Evolutionary conservation across 2,113 vertebrate species (phyloP), one percentile per base, ranked within the genome.

Genomic region (Salvelinus alpinus): DNA sequence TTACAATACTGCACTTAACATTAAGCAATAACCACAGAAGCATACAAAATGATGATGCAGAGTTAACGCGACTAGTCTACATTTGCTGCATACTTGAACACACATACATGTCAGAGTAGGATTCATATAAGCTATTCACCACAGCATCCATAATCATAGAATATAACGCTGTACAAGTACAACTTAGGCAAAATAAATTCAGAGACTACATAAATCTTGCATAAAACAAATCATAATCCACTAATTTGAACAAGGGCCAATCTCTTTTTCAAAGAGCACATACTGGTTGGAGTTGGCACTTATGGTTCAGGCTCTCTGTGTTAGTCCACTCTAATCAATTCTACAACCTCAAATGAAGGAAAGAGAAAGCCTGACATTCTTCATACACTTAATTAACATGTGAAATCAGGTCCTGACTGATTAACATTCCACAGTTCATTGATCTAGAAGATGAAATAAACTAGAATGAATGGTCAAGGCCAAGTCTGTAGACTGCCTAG

Each of bases 1-100:
- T 57, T 57, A 57, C 54, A 64, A 68, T 76, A n/a, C n/a, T 62
- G 59, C 13, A 54, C 59, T 22, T 62, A 62, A n/a, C n/a, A 62
- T 22, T 62, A 66, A 54, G 73, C 62, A 74, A 74, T 74, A 64
- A 64, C 14, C 72, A 74, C 3, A 12, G 31, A 64, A 65, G 27
- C 59, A 44, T 73, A 44, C 57, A 48, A 65, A 44, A 74, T 57
- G 4, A 57, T 20, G 54, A 57, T 44, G 9, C 54, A 57, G 54
- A 20, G 16, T 20, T 57, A 57, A 16, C 1, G 13, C 13, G 54
- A 57, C 54, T 20, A 57, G 18, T 9, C 54, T 57, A 57, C 54
- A 57, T 20, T 44, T 44, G 54, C 54, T 57, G 54, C 54, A 57
- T 57, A 57, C 54, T 57, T 57, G 16, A 57, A 24, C 59, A 62